Percentiles rank a stretch among this genome's conserved stretches.
These are phyloP conservation scores for Uropsilus gracilis DNA, from an alignment of 2,113 vertebrate genomes.

Conservation along the genomic window DNA sequence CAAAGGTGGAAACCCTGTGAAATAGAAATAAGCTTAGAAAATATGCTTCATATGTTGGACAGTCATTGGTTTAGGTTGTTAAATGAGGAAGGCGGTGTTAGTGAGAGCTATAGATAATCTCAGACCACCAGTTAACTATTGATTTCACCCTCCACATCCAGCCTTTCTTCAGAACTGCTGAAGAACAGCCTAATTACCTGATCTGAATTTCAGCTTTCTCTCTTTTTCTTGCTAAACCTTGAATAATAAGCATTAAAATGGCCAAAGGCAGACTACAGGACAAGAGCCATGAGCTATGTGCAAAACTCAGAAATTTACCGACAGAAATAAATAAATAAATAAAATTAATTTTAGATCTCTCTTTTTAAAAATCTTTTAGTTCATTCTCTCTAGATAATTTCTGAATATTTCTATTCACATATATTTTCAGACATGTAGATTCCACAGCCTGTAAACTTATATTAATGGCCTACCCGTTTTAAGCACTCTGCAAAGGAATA, in stretches of 20 bases:
- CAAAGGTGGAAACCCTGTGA: neutral
- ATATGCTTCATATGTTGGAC: neutral
- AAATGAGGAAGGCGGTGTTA: neutral
- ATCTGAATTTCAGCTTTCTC: conserved; percentile 41
- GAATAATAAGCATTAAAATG: conserved; percentile 48
- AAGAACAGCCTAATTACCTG: conserved; percentile 37
- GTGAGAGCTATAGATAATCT: neutral
- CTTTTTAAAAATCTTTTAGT: conserved; percentile 14
- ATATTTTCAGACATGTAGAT: neutral
- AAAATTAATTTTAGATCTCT: conserved; percentile 36
- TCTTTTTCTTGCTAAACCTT: conserved; percentile 34
- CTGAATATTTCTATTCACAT: neutral
- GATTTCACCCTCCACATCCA: neutral
- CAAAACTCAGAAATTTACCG: conserved; percentile 33
- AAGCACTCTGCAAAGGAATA: neutral
- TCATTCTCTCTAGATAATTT: conserved; percentile 3
- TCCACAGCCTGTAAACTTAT: neutral
- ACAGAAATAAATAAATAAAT: neutral
- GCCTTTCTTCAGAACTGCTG: neutral
- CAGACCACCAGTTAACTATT: neutral
- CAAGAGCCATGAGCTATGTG: neutral
- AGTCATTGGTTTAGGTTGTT: neutral
- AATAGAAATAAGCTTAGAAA: neutral
- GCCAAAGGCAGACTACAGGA: conserved; percentile 41
- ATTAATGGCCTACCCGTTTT: neutral